A percentile compares a stretch with the other conserved stretches of the same genome.
Conservation (phyloP, 2,888 invertebrate species). For the Heliconius hortense region DNA sequence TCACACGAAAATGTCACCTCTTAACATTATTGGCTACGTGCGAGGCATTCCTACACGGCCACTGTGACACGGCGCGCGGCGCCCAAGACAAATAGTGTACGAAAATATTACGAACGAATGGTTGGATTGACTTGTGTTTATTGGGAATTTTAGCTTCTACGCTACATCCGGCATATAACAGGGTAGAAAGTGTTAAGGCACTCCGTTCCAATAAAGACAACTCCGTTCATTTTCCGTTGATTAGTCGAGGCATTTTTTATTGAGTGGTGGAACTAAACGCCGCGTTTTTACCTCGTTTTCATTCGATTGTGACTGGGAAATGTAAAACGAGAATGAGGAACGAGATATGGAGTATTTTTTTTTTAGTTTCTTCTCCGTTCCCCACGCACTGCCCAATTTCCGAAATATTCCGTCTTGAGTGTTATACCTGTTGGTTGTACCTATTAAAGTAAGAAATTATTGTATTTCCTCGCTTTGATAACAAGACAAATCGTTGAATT, state of each 20-base stretch:
- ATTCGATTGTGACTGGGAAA: background rate
- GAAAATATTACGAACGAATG: slow-evolving; percentile 8
- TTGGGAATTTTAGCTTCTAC: background rate
- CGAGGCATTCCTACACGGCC: slow-evolving; percentile 19
- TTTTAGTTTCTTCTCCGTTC: no score
- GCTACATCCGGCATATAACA: background rate
- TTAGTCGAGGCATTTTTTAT: background rate
- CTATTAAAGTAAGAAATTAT: no score
- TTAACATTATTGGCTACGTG: slow-evolving; percentile 29
- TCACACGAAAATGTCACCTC: slow-evolving; percentile 26
- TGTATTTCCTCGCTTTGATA: no score
- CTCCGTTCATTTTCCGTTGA: background rate
- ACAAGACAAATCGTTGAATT: no score
- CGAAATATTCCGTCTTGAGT: no score
- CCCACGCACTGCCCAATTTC: no score
- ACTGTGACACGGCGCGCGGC: background rate
- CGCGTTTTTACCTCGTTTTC: background rate
- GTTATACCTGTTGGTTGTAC: no score
- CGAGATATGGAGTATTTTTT: no score
- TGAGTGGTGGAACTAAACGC: background rate
- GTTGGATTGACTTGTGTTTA: background rate
- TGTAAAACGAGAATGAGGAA: no score
- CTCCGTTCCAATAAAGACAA: background rate
- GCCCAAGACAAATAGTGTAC: slow-evolving; percentile 17
- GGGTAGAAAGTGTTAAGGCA: background rate